Evolutionary conservation across 2,113 vertebrate species (phyloP), one percentile per base, ranked within the genome.

Genomic region (Rhineura floridana): DNA sequence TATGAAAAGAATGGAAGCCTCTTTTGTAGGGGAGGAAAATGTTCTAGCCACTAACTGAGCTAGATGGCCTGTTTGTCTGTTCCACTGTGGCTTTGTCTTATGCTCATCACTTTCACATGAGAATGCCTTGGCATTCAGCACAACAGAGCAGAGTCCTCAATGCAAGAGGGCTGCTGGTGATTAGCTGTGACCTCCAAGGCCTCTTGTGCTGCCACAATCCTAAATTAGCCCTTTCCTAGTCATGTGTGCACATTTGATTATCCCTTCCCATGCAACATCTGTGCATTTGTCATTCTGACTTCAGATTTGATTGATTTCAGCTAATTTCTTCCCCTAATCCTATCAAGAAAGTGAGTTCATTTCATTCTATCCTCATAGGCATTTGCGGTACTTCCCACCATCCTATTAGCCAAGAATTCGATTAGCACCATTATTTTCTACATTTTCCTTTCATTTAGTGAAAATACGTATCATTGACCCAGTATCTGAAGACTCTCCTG

Each of bases 241-340:
- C 59, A 39, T 3, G 44, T 6, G 12, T 50, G 19, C 21, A 33
- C 13, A n/a, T 81, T 77, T 50, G 73, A 86, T 65, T 25, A 88
- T 1, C 36, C 63, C 1, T 1, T 1, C 17, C 23, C 42, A 0
- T 46, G 55, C 44, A 90, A 42, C 3, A 67, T 15, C 83, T 85
- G 12, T 30, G 15, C 15, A 3, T 65, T 87, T 92, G 2, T 79
- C 62, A 83, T 67, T 76, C 28, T 3, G 70, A 12, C 0, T 0
- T 70, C 82, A 17, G 46, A 86, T 86, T 87, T 86, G 42, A 65
- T 5, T 42, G n/a, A 55, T 73, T 87, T 81, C 21, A 83, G 42
- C 0, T 25, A 0, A 55, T 86, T 84, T 67, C 75, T 59, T 86
- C 84, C 36, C 70, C 82, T 69, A 70, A 81, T 42, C 69, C 42